Conservation (phyloP, 35 echinoderm and acorn worm species). For the Heliocidaris erythrogramma region DNA sequence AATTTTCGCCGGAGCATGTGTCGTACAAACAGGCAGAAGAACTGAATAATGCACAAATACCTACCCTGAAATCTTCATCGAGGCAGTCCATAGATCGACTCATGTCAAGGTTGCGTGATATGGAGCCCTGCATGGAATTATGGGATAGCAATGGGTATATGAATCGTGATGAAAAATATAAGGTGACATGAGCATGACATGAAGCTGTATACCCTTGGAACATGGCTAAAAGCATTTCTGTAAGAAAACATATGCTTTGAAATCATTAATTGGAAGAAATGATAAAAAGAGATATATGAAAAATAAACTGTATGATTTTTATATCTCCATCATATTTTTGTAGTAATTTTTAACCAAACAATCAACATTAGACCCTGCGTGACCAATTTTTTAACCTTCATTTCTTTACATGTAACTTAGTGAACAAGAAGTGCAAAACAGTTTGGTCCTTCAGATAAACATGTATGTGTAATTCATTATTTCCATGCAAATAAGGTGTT, state of each 20-base stretch:
- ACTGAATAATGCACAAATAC: not conserved
- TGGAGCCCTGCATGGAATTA: conserved; percentile 64
- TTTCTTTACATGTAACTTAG: too few relatives aligned
- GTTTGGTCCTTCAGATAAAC: not conserved
- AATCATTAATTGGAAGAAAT: not conserved
- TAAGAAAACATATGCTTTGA: too few relatives aligned
- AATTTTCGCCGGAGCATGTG: too few relatives aligned
- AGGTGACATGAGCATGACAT: not conserved
- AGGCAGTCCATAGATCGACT: conserved; percentile 88
- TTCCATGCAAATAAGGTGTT: not conserved
- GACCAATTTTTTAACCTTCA: too few relatives aligned
- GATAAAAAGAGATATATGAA: not conserved
- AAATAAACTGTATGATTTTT: not conserved
- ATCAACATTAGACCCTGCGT: too few relatives aligned
- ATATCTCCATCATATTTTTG: not conserved
- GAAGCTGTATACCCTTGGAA: not conserved
- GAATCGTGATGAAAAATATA: not conserved
- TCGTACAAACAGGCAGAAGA: not conserved
- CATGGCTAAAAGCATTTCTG: not conserved
- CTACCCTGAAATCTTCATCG: conserved; percentile 87
- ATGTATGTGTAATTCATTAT: not conserved
- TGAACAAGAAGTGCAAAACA: not conserved
- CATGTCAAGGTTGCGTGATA: conserved; percentile 67
- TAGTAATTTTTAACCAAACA: not conserved
- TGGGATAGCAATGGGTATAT: conserved; percentile 18